phyloP scores from a whole-genome alignment of 2,888 invertebrate genomes.

The Lucinisca nassula region DNA sequence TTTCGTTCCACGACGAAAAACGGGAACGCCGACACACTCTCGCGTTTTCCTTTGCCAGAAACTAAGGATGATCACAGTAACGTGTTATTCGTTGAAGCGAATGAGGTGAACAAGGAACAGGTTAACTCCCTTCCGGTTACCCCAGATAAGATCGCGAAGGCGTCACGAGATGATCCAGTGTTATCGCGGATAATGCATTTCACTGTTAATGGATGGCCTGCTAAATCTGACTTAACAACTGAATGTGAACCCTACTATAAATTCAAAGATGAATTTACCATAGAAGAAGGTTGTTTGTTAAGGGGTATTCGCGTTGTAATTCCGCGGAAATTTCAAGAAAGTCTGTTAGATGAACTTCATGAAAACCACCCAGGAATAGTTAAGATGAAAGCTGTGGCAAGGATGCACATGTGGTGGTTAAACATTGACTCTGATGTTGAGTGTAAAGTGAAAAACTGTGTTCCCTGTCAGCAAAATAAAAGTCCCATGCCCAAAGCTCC shows the following conservation, averaged over 20 bases:
- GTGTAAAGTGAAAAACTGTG: no score
- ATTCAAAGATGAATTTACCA: constrained; percentile 12
- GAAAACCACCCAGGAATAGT: constrained; percentile 10
- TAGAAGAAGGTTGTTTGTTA: constrained; percentile 26
- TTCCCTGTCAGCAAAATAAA: no score
- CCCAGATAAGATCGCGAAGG: not conserved
- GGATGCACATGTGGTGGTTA: no score
- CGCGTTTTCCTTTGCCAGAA: constrained; percentile 62
- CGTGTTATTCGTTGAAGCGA: constrained; percentile 19
- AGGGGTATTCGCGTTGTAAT: no score
- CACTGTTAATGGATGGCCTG: constrained; percentile 10
- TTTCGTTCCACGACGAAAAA: constrained; percentile 49
- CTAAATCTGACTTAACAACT: not conserved
- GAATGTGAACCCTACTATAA: constrained; percentile 1
- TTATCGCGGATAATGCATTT: constrained; percentile 17
- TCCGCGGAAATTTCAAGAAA: not conserved
- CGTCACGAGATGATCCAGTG: not conserved
- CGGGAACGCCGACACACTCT: constrained; percentile 82
- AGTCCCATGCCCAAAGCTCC: no score
- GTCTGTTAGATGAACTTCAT: not conserved
- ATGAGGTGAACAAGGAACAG: not conserved
- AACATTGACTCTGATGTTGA: no score
- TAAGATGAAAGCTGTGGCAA: no score
- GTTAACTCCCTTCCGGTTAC: not conserved
- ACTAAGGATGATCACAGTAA: not conserved